Conservation (phyloP, 2,888 invertebrate species). For the Synergus itoensis region DNA sequence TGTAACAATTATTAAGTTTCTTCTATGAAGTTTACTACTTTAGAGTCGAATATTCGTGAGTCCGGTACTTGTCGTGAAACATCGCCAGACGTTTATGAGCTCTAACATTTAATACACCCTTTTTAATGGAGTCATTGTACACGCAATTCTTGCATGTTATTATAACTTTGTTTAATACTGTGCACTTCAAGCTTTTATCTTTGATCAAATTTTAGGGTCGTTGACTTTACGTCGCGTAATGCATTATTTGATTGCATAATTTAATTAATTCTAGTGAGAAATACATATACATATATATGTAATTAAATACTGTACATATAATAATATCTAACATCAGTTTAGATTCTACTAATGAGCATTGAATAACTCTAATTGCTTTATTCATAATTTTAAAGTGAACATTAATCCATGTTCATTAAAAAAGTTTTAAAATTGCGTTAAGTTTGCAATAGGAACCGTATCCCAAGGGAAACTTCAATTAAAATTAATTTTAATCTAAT, state of each 20-base stretch:
- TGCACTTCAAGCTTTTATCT: constrained; percentile 7
- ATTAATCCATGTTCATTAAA: background rate
- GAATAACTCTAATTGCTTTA: background rate
- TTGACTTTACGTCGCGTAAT: background rate
- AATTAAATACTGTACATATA: too few species aligned
- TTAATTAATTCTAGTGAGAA: too few species aligned
- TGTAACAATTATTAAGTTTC: background rate
- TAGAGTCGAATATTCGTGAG: background rate
- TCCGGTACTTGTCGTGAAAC: constrained; percentile 19
- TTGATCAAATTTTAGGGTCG: background rate
- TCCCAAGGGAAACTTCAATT: background rate
- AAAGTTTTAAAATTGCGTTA: background rate
- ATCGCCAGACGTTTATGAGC: constrained; percentile 42
- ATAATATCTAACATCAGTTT: too few species aligned
- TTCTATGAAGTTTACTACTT: background rate
- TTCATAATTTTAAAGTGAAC: background rate
- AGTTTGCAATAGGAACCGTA: background rate
- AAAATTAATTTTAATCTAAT: background rate
- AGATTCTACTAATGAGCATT: background rate
- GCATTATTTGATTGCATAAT: background rate
- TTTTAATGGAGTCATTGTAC: constrained; percentile 41
- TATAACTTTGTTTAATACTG: background rate
- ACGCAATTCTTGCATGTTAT: constrained; percentile 22
- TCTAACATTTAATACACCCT: constrained; percentile 43
- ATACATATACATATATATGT: too few species aligned